Base-by-base conservation (phyloP, 1,140 invertebrate genomes). In the Drosophila novamexicana region DNA sequence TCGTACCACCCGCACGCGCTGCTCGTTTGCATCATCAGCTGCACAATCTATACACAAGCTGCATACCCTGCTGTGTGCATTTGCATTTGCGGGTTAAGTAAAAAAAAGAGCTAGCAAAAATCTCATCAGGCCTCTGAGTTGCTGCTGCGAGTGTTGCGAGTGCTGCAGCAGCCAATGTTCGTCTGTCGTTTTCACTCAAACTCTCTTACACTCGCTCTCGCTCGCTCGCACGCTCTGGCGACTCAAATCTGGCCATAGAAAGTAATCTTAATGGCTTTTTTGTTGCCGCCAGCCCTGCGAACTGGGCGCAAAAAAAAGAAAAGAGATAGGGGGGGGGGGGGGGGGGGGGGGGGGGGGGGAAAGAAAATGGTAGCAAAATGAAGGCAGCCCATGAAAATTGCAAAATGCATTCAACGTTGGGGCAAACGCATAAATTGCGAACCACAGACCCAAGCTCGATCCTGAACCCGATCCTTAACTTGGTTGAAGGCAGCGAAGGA, bases 221-320 rank as follows among this genome's bases (percentile, higher is more conserved):
- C 34, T 39, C 44, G 37, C 22, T 68, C 16, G 18, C 34, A 22
- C 49, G 39, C 39, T 53, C 40, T 8, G 50, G 42, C 71, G 44
- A 52, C 64, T 69, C 58, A 83, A 84, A 80, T 89, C 83, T 78
- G 77, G 71, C 67, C 74, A 70, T 84, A 89, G 85, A 88, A 89
- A 84, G 84, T 88, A 88, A 88, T 88, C 84, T 89, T 88, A 88
- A 88, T 88, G 84, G 84, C 61, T 89, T 88, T 88, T 79, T 88
- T 89, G 77, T 74, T 74, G 52, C 52, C 40, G 75, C 42, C 44
- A 65, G 47, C 22, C n/a, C 61, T 61, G 77, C 54, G 61, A 75
- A 53, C 59, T 79, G 70, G 42, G 50, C 69, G 71, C 77, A 73
- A 47, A 66, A 52, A 71, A 49, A 10, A 42, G 37, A 53, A 68